Percentiles rank a stretch among this genome's conserved stretches.
Evolutionary conservation across 2,888 invertebrate species (phyloP).

Genomic region (Acrobasis suavella): DNA sequence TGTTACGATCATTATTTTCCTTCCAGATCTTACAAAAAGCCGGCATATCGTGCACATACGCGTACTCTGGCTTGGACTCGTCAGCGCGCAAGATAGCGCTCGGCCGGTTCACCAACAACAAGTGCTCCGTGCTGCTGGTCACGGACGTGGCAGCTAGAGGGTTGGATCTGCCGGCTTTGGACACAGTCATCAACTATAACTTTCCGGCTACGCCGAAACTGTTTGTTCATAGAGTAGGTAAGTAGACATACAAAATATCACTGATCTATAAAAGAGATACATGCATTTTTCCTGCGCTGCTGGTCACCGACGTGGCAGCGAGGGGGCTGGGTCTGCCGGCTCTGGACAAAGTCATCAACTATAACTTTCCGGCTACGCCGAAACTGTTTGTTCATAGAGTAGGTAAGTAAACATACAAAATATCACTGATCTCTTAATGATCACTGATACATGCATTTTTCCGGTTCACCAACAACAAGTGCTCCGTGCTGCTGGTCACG

Average conservation of each 20-base stretch:
- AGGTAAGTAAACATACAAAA: conserved; percentile 89
- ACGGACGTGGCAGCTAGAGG: conserved; percentile 99
- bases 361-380: conserved; percentile 97
- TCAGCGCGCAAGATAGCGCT: conserved; percentile 97
- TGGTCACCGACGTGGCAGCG: conserved; percentile 99
- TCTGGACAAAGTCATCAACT: conserved; percentile 97
- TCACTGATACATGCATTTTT: too few relatives aligned
- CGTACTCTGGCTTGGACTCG: conserved; percentile 97
- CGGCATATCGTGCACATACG: conserved; percentile 92
- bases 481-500: conserved; percentile 94
- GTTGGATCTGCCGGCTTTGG: conserved; percentile 97
- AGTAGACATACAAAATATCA: too few relatives aligned
- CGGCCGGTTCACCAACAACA: conserved; percentile 91
- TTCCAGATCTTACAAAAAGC: conserved; percentile 87
- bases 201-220: conserved; percentile 98
- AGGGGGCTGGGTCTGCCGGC: conserved; percentile 98
- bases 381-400: conserved; percentile 99
- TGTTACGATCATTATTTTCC: too few relatives aligned
- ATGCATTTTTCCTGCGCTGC: conserved; percentile 90
- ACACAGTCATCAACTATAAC: conserved; percentile 98
- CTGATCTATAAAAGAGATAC: too few relatives aligned
- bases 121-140: conserved; percentile 93
- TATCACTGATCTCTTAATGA: too few relatives aligned
- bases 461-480: conserved; percentile 91
- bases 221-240: conserved; percentile 98